Evolutionary conservation across 2,888 invertebrate genomes (phyloP), one percentile per base, ranked within the genome.

Genomic region (Cryptus armator): DNA sequence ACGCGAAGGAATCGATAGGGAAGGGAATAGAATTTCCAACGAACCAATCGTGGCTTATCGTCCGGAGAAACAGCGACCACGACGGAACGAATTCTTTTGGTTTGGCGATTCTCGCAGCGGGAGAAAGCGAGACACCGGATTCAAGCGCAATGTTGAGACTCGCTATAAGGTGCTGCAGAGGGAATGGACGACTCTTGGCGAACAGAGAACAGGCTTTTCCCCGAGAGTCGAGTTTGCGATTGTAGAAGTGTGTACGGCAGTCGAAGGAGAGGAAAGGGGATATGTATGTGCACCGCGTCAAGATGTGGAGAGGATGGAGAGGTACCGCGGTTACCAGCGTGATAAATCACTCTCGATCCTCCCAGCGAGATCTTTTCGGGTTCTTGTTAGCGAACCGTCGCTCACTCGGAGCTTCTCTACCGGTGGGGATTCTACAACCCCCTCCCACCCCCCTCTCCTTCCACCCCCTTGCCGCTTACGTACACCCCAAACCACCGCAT

Each of bases 301-400:
- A 72, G 67, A 80, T 67, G 85, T 83, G 72, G 83, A 78, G 29
- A 29, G 62, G 62, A 62, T 9, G 37, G 29, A 70, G 75, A 83
- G 79, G 79, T 83, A 77, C 67, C 89, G 89, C 71, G 88, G 91
- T 90, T 89, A 89, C 90, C 83, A 85, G 79, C 87, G 92, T 92
- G 92, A 92, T 92, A 92, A 92, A 92, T 92, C 92, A 92, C 92
- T 90, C 91, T 90, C 91, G 91, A 92, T 92, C 90, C 91, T 91
- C 89, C 89, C 89, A 88, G 85, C 83, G 75, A 90, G 91, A 91
- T 91, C 91, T 91, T 91, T 92, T 91, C 90, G 90, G 89, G 91
- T 91, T 91, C 92, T 92, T 92, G 91, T 92, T 92, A 92, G 91
- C 89, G 89, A 90, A 89, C 90, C 89, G 92, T 91, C 91, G 90